Evolutionary conservation across 2,888 invertebrate genomes (phyloP).

Genomic region (Argyra leucocephala): DNA sequence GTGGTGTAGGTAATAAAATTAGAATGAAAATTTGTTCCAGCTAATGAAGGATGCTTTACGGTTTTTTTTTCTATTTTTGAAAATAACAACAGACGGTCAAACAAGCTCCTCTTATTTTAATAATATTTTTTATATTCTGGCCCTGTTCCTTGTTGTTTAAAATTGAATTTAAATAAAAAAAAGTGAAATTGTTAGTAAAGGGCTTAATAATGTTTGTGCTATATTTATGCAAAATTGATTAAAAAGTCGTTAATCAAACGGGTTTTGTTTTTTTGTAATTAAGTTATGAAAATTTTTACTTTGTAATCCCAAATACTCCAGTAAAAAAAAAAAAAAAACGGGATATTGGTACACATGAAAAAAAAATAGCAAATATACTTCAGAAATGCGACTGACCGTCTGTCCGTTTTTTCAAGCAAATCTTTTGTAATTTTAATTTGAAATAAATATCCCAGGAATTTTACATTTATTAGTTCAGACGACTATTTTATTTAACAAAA

Average conservation of each 20-base stretch:
- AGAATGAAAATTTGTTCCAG: neutral
- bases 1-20: neutral
- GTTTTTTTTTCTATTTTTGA: neutral
- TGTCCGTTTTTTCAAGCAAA: no score
- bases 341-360: no score
- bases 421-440: no score
- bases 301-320: neutral
- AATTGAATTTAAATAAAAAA: neutral
- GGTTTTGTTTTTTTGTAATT: neutral
- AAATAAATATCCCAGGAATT: no score
- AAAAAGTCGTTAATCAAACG: slow-evolving; percentile 11
- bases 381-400: no score
- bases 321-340: no score
- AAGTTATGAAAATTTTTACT: neutral
- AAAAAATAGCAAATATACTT: no score
- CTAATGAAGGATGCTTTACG: neutral
- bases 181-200: no score
- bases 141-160: neutral
- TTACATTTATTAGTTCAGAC: no score
- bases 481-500: no score
- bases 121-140: neutral
- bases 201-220: neutral
- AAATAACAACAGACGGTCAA: slow-evolving; percentile 1
- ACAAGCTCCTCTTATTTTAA: neutral
- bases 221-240: slow-evolving; percentile 9